These are phyloP conservation scores for Rhegmatorhina hoffmannsi DNA, from an alignment of 2,113 vertebrate species.

Conservation along the genomic window DNA sequence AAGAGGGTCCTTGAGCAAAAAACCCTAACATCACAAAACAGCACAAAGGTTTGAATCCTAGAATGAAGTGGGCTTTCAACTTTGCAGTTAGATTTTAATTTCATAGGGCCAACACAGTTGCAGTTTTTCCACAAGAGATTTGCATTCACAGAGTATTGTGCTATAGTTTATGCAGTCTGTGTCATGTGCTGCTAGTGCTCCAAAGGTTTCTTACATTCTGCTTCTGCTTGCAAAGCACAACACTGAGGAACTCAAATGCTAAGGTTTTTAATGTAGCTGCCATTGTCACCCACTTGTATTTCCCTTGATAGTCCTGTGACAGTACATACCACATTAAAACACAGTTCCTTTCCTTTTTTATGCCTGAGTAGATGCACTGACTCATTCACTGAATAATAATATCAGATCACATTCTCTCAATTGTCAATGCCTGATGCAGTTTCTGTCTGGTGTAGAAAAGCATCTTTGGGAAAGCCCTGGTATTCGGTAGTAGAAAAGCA, in stretches of 20 bases:
- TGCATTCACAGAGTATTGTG: not conserved
- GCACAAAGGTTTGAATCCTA: not conserved
- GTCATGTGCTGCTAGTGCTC: rapidly evolving
- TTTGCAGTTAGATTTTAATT: not conserved
- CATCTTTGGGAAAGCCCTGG: not conserved
- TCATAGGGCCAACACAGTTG: rapidly evolving
- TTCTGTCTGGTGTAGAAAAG: constrained; percentile 26
- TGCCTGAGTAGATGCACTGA: not conserved
- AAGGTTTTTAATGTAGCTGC: constrained; percentile 10
- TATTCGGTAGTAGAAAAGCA: not conserved
- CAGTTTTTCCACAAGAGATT: not conserved
- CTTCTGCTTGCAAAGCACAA: not conserved
- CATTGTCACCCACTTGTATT: constrained; percentile 19
- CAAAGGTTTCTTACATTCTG: not conserved
- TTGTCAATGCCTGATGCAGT: not conserved
- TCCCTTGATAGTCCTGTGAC: constrained; percentile 34
- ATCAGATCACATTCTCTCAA: not conserved
- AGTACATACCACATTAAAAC: not conserved
- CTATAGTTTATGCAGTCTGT: not conserved
- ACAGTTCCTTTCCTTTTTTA: not conserved
- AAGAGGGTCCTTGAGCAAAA: not conserved
- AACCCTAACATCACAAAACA: not conserved
- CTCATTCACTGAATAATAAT: constrained; percentile 14
- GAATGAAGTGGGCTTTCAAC: not conserved
- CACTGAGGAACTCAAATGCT: not conserved